Conservation (phyloP, 2,797 vertebrate genomes). For the Vipera latastei region DNA sequence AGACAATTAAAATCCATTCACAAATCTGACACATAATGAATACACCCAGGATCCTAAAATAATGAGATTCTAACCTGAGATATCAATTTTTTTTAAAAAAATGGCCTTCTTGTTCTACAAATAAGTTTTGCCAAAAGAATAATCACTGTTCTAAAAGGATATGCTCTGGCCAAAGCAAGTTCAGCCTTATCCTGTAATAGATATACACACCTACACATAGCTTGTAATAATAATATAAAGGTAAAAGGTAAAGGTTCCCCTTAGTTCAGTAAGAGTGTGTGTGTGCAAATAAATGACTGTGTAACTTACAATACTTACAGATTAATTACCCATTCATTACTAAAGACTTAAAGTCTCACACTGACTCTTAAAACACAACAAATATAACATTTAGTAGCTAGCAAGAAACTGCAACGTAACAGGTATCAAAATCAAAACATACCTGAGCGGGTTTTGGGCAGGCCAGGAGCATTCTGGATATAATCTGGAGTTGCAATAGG, state of each 20-base stretch:
- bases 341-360: not conserved
- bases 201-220: not conserved
- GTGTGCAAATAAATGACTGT: not conserved
- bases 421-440: slow-evolving; percentile 15
- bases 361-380: not conserved
- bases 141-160: not conserved
- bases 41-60: not conserved
- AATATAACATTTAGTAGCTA: not conserved
- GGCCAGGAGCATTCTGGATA: slow-evolving; percentile 90
- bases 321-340: not conserved
- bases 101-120: not conserved
- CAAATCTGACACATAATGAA: not conserved
- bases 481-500: slow-evolving; percentile 97
- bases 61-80: not conserved
- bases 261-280: not conserved
- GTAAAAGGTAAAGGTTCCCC: too few relatives aligned
- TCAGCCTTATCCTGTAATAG: not conserved
- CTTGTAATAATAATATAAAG: not conserved
- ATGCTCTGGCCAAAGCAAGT: not conserved
- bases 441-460: slow-evolving; percentile 98
- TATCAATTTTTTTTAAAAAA: not conserved
- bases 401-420: not conserved
- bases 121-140: not conserved
- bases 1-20: not conserved
- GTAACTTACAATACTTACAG: not conserved